These are phyloP conservation scores for Mesoclemmys tuberculata DNA, from an alignment of 2,113 vertebrate genomes.

Conservation along the genomic window DNA sequence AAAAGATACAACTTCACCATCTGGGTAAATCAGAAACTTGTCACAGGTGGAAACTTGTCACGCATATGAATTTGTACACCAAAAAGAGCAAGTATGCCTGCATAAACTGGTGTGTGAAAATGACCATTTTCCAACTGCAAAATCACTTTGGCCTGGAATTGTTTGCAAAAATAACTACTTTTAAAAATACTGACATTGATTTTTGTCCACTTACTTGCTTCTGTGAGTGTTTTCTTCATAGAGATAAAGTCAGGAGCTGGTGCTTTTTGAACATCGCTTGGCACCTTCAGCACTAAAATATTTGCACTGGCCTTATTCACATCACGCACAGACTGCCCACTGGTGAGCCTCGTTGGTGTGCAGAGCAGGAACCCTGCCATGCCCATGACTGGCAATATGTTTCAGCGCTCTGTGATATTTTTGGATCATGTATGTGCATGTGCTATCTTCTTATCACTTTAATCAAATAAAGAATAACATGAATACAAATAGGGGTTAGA, in stretches of 20 bases:
- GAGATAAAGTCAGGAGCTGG: neutral
- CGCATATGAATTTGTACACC: neutral
- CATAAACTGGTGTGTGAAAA: neutral
- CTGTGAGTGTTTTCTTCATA: neutral
- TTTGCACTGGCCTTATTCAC: neutral
- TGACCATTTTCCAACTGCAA: neutral
- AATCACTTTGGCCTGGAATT: neutral
- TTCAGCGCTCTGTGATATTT: neutral
- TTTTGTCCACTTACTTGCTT: neutral
- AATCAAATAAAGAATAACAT: neutral
- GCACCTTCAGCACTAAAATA: fast-evolving
- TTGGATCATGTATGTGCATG: fast-evolving
- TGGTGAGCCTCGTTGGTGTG: neutral
- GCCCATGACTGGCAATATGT: neutral
- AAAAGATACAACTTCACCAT: neutral
- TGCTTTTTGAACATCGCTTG: neutral
- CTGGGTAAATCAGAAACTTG: neutral
- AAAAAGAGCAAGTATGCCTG: neutral
- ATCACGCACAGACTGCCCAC: neutral
- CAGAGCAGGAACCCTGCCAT: neutral
- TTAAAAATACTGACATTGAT: neutral
- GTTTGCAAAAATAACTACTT: neutral
- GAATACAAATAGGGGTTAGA: fast-evolving
- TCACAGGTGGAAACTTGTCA: neutral
- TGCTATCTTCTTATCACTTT: neutral